Evolutionary conservation across 2,888 invertebrate species (phyloP).

Genomic region (Aproaerema taeniolella): DNA sequence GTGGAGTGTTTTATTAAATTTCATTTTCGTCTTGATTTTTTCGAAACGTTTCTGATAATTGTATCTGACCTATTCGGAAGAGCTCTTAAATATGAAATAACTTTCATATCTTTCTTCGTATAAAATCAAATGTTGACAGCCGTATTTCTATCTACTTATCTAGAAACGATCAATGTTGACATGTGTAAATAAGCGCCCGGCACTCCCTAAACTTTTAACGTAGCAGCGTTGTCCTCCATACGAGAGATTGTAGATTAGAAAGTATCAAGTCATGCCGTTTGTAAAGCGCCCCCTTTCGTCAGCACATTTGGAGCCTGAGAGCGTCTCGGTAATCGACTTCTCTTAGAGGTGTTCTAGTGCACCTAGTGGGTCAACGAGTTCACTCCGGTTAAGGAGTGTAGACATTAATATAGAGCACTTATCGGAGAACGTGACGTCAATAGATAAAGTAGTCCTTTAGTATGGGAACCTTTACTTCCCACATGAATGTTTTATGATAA

Average conservation of each 20-base stretch:
- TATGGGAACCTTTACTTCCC: too few species aligned
- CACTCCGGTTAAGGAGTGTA: conserved; percentile 43
- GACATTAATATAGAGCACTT: conserved; percentile 26
- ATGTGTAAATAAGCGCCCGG: conserved; percentile 2
- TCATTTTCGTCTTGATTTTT: too few species aligned
- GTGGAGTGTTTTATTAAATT: conserved; percentile 30
- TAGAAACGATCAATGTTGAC: background rate
- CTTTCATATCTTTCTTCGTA: too few species aligned
- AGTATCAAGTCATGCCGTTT: conserved; percentile 20
- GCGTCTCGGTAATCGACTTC: conserved; percentile 26
- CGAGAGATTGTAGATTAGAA: conserved; percentile 22
- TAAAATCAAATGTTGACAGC: too few species aligned
- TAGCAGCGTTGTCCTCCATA: conserved; percentile 11
- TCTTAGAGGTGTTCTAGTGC: conserved; percentile 40
- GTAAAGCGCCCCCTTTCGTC: conserved; percentile 29
- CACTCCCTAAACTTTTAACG: background rate
- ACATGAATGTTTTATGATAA: too few species aligned
- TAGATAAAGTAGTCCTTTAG: too few species aligned
- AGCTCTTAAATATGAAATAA: too few species aligned
- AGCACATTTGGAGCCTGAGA: conserved; percentile 36
- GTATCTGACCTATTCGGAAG: too few species aligned
- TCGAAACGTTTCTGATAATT: too few species aligned
- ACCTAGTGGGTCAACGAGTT: conserved; percentile 53
- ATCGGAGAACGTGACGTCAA: conserved; percentile 4
- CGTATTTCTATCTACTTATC: too few species aligned